Evolutionary conservation across 2,797 vertebrate species (phyloP).

Genomic region (Eospalax fontanierii): DNA sequence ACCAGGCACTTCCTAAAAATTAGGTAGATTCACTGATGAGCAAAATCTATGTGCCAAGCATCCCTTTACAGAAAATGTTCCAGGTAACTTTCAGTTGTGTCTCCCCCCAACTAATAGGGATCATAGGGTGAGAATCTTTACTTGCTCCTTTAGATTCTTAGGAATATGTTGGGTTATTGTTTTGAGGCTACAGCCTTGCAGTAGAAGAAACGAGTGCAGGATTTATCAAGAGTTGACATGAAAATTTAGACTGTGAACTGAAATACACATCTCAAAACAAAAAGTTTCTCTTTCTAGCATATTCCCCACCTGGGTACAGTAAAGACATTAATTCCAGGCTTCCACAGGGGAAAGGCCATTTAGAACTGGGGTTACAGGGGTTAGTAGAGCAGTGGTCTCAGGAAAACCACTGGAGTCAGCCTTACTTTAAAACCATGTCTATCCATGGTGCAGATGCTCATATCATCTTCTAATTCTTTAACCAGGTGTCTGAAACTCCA

Average conservation of each 20-base stretch:
- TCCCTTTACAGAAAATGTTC: not conserved
- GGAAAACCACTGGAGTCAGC: not conserved
- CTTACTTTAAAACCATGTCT: not conserved
- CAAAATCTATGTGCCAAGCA: not conserved
- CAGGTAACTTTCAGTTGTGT: not conserved
- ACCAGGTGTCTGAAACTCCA: not conserved
- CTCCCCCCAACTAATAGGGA: not conserved
- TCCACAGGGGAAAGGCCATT: not conserved
- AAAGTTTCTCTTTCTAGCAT: not conserved
- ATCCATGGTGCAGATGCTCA: not conserved
- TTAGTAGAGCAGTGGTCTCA: not conserved
- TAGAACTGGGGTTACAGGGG: not conserved
- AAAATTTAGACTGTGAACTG: not conserved
- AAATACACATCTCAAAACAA: too few species aligned
- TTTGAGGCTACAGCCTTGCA: not conserved
- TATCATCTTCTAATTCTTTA: not conserved
- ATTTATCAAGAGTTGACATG: not conserved
- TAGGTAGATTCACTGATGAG: not conserved
- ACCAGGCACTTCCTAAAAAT: not conserved
- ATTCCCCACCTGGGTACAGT: not conserved
- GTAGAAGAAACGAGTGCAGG: not conserved
- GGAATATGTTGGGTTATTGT: not conserved
- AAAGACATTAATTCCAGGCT: not conserved
- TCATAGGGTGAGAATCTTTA: not conserved
- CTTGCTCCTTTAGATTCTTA: not conserved